phyloP scores from a whole-genome alignment of 1,140 invertebrate genomes.

The Cydia pomonella region DNA sequence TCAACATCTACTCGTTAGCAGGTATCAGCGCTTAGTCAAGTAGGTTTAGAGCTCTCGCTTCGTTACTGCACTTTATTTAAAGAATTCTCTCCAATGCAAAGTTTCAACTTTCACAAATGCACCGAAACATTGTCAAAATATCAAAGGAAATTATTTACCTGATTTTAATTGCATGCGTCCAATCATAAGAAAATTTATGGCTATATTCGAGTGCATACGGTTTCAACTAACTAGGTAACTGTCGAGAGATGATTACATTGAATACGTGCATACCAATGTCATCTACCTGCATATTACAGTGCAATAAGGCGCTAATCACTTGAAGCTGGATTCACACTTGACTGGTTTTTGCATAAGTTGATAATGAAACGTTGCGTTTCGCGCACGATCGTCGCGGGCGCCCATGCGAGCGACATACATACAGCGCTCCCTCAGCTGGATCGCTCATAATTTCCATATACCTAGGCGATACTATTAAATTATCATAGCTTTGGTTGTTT shows the following conservation, averaged over 20 bases:
- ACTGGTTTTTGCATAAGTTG: conserved; percentile 32
- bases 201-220: not conserved
- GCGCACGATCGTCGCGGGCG: not conserved
- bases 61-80: conserved; percentile 2
- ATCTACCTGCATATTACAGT: conserved; percentile 28
- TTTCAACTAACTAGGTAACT: conserved; percentile 4
- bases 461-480: not conserved
- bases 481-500: not conserved
- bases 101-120: not conserved
- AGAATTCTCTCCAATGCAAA: not conserved
- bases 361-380: conserved; percentile 29
- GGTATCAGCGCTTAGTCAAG: not conserved
- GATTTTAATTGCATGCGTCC: not conserved
- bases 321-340: conserved; percentile 20
- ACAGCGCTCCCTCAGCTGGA: not conserved
- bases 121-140: not conserved
- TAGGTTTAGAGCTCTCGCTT: conserved; percentile 1
- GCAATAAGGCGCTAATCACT: conserved; percentile 26
- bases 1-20: conserved; percentile 19
- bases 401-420: conserved; percentile 11
- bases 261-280: conserved; percentile 20
- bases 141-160: not conserved
- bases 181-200: not conserved
- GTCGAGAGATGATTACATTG: conserved; percentile 9
- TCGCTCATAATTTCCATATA: conserved; percentile 7